Evolutionary conservation across 2,888 invertebrate genomes (phyloP), one percentile per base, ranked within the genome.

Genomic region (Eupeodes luniger): DNA sequence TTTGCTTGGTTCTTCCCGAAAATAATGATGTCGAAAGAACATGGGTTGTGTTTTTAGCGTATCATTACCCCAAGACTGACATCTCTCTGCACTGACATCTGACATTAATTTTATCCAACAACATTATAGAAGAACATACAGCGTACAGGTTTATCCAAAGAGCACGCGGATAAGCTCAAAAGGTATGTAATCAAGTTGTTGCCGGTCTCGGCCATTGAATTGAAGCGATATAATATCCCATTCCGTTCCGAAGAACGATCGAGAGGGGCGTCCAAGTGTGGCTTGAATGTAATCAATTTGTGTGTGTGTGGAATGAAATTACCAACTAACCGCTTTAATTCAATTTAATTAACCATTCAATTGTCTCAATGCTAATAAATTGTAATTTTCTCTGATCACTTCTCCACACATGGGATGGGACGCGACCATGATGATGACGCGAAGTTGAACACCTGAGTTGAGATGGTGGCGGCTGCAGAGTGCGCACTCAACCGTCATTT

Each of bases 311-410:
- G 80, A 81, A 62, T 72, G 66, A 75, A 85, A 74, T 75, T 69
- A 69, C 81, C 64, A 81, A 49, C 44, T 78, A 78, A 78, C 67
- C 72, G 83, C 83, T 80, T 76, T 80, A 83, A 80, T 87, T 87
- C 83, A 70, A 86, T 83, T 86, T 77, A 83, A 86, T 86, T 87
- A 83, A 84, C 79, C 83, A 87, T 77, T 87, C 87, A 84, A 87
- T 84, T 87, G 87, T 84, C 80, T 87, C 72, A 61, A 62, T 61
- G 77, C 76, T 76, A 84, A 84, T 87, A 84, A 87, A 87, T 84
- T 80, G 80, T 84, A 76, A 83, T 70, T 83, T 79, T 14, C 70
- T 72, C 53, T 74, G 64, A 40, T 66, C 34, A 67, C 57, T 51
- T 75, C n/a, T 27, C 47, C 16, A 51, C 34, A 19, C 27, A 36